Percentiles rank a stretch among this genome's conserved stretches.
These are phyloP conservation scores for Lepilemur ruficaudatus DNA, from an alignment of 2,797 vertebrate species.

Conservation along the genomic window DNA sequence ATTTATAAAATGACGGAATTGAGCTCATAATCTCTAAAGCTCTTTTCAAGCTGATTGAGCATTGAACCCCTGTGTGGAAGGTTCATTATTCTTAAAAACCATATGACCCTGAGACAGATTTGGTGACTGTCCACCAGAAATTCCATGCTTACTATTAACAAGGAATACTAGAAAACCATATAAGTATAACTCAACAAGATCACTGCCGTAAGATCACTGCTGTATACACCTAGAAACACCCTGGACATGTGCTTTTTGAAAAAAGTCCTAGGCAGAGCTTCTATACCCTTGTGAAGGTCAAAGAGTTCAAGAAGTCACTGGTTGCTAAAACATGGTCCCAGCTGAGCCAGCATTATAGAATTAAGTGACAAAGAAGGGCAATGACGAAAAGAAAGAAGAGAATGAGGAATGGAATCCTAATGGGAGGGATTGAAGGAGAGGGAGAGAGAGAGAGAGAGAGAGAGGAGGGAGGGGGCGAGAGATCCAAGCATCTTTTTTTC, in stretches of 20 bases:
- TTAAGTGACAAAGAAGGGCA: background rate
- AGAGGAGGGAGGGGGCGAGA: background rate
- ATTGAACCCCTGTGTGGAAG: background rate
- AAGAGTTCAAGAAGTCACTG: background rate
- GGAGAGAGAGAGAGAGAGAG: background rate
- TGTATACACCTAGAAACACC: background rate
- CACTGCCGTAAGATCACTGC: background rate
- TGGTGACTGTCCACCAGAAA: background rate
- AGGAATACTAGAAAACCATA: background rate
- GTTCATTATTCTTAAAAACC: background rate
- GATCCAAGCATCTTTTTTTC: background rate
- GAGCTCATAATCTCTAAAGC: background rate
- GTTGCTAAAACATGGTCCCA: background rate
- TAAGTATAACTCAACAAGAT: background rate
- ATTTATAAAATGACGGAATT: background rate
- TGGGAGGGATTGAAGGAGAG: rapidly evolving
- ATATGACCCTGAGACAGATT: background rate
- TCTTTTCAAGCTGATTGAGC: background rate
- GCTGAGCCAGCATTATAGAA: background rate
- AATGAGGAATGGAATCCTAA: background rate
- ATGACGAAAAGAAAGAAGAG: background rate
- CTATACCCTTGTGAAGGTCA: background rate
- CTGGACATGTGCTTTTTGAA: background rate
- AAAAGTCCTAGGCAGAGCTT: background rate
- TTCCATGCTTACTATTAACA: background rate